Base-by-base conservation (phyloP, 2,888 invertebrate genomes). In the Hemaris fuciformis region DNA sequence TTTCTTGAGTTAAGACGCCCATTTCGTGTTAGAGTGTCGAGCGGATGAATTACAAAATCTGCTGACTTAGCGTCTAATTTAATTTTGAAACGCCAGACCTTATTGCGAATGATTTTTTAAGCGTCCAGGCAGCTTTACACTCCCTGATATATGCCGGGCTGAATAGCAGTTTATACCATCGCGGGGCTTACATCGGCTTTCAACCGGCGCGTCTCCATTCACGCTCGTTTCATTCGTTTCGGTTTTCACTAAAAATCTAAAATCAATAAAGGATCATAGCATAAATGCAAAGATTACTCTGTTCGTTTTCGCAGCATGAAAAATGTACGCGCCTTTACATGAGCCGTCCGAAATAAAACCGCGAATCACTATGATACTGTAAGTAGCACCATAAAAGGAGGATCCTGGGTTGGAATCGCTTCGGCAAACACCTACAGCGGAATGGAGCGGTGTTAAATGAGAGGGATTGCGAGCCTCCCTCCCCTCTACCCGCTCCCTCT, bases 241-340 rank as follows among this genome's bases (percentile, higher is more conserved):
- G 88, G 75, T 90, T 88, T 87, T 86, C 85, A 87, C 90, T 91
- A 91, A 91, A 91, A 92, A 92, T 91, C 91, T 91, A 91, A 92
- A 92, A 92, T 92, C 91, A 91, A 91, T 91, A 91, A 91, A 90
- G 91, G 91, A 91, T 92, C 91, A 90, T 82, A 79, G 88, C 78
- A 89, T 91, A 91, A 92, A 91, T 91, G 91, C 91, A 90, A 91
- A 92, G 92, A 92, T 92, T 92, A 92, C 85, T 79, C 80, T 88
- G 87, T 84, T 86, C 90, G 85, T 77, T 88, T 79, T 85, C 85
- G 82, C 79, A 81, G 84, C 85, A 84, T 91, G 91, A 91, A 91
- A 92, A 91, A 91, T 91, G 89, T 90, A 81, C 87, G 86, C 82
- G 84, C 85, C 80, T 85, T 85, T 88, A 89, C 88, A 88, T 76